A percentile compares a stretch with the other conserved stretches of the same genome.
phyloP scores from a whole-genome alignment of 2,113 vertebrate genomes.

The Polypterus senegalus region DNA sequence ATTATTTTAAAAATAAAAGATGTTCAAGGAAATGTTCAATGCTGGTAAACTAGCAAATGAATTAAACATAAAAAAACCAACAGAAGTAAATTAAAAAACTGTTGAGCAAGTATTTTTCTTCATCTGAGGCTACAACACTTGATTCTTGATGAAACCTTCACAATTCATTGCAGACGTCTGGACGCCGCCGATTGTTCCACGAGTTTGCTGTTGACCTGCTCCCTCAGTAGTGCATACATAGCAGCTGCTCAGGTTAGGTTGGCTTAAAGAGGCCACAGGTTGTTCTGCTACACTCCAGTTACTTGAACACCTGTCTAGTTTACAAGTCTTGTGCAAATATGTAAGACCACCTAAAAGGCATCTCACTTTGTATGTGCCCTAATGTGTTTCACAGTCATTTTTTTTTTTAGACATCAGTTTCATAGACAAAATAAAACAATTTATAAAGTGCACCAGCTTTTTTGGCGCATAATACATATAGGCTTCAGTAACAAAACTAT shows the following conservation, averaged over 20 bases:
- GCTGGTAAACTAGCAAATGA: conserved; percentile 7
- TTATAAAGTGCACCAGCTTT: conserved; percentile 45
- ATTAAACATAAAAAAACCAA: not conserved
- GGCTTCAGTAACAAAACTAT: conserved; percentile 94
- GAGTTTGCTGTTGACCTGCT: not conserved
- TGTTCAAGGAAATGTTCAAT: not conserved
- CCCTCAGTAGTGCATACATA: conserved; percentile 12
- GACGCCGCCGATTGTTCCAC: conserved; percentile 2
- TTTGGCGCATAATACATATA: conserved; percentile 65
- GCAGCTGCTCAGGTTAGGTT: conserved; percentile 7
- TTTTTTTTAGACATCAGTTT: conserved; percentile 35
- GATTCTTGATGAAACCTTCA: conserved; percentile 17
- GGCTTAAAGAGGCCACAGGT: conserved; percentile 19
- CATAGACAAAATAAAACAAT: conserved; percentile 20
- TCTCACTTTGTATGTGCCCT: conserved; percentile 40
- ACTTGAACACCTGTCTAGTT: conserved; percentile 15
- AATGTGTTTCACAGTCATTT: conserved; percentile 40
- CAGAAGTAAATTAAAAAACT: conserved; percentile 2
- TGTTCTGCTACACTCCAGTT: not conserved
- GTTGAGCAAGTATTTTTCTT: conserved; percentile 2
- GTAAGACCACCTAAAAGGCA: conserved; percentile 37
- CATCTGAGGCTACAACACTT: conserved; percentile 1
- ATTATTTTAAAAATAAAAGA: too few species aligned
- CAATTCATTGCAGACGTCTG: conserved; percentile 8
- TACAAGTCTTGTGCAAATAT: conserved; percentile 63